Base-by-base conservation (phyloP, 2,888 invertebrate genomes). In the Tinea semifulvella region DNA sequence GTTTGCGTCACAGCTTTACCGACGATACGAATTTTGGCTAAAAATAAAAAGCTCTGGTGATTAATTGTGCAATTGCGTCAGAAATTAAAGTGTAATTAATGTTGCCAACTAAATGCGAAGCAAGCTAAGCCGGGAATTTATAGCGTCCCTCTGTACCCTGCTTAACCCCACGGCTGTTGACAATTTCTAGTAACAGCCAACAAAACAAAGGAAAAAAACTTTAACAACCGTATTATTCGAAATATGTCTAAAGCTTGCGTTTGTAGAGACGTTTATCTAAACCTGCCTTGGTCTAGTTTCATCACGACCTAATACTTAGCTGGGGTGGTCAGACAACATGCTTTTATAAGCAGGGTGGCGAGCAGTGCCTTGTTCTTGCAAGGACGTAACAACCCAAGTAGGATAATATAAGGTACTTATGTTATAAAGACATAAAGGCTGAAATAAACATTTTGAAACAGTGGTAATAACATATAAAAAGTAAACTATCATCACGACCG, bases 31-130 rank as follows among this genome's bases (percentile, higher is more conserved):
- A 31, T 13, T 27, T 31, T 13, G n/a, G 7, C 31, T 31, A 31
- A 31, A 31, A 31, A 31, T 31, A 31, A 31, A 31, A 31, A 31
- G 31, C 11, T 31, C 2, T 13, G 31, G 5, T 31, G 31, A 31
- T 31, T 31, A 31, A 31, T 31, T 31, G 31, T 31, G 31, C 31
- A 31, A 31, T 31, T 31, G 31, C 31, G 31, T 31, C 36, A 36
- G 10, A 36, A 36, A 36, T 36, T 36, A 36, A 16, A 36, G 16
- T 36, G 36, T 36, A 36, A 36, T 36, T 36, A 36, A 36, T 16
- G 16, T 10, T 36, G 36, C 17, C 36, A 36, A 36, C 36, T 18
- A 36, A 36, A 16, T 18, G 36, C 17, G 17, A 14, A 36, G 18
- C 6, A 2, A 18, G 17, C 18, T 36, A 14, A 18, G 36, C 36